Evolutionary conservation across 2,888 invertebrate genomes (phyloP).

Genomic region (Noctuana brunneofusca): DNA sequence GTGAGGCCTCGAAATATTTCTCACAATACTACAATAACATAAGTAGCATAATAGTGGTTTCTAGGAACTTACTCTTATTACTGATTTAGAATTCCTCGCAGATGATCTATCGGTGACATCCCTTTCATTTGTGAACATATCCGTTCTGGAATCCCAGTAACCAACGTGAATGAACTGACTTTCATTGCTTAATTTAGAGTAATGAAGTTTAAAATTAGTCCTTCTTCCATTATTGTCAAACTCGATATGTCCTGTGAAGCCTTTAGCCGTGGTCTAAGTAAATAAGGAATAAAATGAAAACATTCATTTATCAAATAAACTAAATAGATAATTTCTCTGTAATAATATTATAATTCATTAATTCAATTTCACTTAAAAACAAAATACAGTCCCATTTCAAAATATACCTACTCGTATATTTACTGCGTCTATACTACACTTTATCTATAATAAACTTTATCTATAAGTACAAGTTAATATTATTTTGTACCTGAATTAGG

Average conservation of each 20-base stretch:
- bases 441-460: too few relatives aligned
- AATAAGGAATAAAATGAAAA: neutral
- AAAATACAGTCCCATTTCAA: too few relatives aligned
- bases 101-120: constrained; percentile 58
- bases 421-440: too few relatives aligned
- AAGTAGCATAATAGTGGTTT: neutral
- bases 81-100: constrained; percentile 72
- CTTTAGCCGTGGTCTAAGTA: constrained; percentile 73
- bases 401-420: too few relatives aligned
- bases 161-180: constrained; percentile 82
- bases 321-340: too few relatives aligned
- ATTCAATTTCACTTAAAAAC: too few relatives aligned
- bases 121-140: constrained; percentile 52
- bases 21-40: neutral
- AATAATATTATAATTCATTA: too few relatives aligned
- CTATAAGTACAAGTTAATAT: too few relatives aligned
- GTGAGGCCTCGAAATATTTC: too few relatives aligned
- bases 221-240: constrained; percentile 87
- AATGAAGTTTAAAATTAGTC: constrained; percentile 82
- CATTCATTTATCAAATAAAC: neutral
- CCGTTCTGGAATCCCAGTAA: constrained; percentile 77
- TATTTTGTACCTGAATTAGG: constrained; percentile 49
- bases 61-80: constrained; percentile 79
- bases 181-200: constrained; percentile 73
- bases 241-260: constrained; percentile 86